Evolutionary conservation across 2,888 invertebrate genomes (phyloP), one percentile per base, ranked within the genome.

Genomic region (Caenorhabditis wallacei): DNA sequence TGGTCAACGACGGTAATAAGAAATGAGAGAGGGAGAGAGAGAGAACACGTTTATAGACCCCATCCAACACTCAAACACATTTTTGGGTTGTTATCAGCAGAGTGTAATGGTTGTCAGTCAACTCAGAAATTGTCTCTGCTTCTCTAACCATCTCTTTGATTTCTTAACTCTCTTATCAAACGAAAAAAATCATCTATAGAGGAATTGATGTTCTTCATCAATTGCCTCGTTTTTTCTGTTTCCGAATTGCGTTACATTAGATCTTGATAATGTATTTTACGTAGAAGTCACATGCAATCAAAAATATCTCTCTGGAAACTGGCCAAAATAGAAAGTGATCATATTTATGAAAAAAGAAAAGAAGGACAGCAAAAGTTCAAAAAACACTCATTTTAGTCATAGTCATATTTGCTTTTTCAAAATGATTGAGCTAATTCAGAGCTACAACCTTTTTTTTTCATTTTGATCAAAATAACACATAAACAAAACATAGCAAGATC

Each of bases 51-150:
- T 53, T 66, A 37, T 7, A 53, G 51, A 48, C 53, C n/a, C 20
- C 20, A 66, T 66, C 37, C 66, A 53, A 66, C 53, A 53, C 51
- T 30, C 51, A 63, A 16, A 46, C 59, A 43, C 61, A 61, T 16
- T 53, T 37, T 51, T 64, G 51, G 53, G 48, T 37, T 66, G 66
- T 66, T 66, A 66, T 66, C 66, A 66, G 66, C 26, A 7, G 11
- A 66, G 66, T 66, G 70, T 71, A 59, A 71, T 61, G 43, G 61
- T 35, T 51, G 70, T 24, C 61, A 71, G 71, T 71, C 59, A 37
- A 48, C 71, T 71, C 71, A 71, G 26, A 71, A 71, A 35, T 20
- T 61, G n/a, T 48, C 22, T 37, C 24, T 20, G 20, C 18, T 16
- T n/a, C n/a, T 35, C 56, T 56, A 16, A 18, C 37, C 13, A 37